phyloP scores from a whole-genome alignment of 2,113 vertebrate species.

The Numida meleagris region DNA sequence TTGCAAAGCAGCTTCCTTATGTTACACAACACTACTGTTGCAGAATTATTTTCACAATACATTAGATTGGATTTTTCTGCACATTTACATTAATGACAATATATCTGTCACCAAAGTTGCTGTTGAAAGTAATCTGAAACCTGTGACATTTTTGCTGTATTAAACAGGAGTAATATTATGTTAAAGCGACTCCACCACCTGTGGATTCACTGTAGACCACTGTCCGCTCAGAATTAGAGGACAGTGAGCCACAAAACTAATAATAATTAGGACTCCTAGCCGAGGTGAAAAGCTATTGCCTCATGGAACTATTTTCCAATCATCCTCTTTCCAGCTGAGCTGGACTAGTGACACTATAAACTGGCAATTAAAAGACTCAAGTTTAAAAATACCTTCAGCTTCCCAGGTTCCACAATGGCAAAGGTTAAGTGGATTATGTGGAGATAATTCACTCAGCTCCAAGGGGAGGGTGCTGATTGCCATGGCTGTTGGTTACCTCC shows the following conservation, averaged over 20 bases:
- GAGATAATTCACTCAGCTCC: constrained; percentile 80
- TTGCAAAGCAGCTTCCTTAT: not conserved
- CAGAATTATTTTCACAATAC: not conserved
- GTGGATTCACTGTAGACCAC: constrained; percentile 4
- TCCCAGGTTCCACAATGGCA: constrained; percentile 75
- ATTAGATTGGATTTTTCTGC: not conserved
- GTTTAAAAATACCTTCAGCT: constrained; percentile 78
- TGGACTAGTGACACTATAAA: constrained; percentile 78
- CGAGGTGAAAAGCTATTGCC: constrained; percentile 80
- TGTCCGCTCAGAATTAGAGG: constrained; percentile 15
- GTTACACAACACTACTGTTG: not conserved
- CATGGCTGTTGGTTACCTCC: constrained; percentile 42
- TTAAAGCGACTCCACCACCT: not conserved
- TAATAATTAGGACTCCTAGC: constrained; percentile 73
- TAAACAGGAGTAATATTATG: not conserved
- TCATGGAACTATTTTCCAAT: constrained; percentile 76
- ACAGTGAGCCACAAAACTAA: constrained; percentile 51
- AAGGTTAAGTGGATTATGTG: constrained; percentile 86
- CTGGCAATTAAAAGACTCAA: constrained; percentile 79
- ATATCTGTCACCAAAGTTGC: not conserved
- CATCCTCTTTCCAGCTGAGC: constrained; percentile 76
- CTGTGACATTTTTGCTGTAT: not conserved
- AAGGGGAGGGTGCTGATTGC: constrained; percentile 68
- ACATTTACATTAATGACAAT: not conserved
- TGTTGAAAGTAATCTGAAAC: not conserved